Evolutionary conservation across 2,797 vertebrate species (phyloP).

Genomic region (Hozukius guyotensis): DNA sequence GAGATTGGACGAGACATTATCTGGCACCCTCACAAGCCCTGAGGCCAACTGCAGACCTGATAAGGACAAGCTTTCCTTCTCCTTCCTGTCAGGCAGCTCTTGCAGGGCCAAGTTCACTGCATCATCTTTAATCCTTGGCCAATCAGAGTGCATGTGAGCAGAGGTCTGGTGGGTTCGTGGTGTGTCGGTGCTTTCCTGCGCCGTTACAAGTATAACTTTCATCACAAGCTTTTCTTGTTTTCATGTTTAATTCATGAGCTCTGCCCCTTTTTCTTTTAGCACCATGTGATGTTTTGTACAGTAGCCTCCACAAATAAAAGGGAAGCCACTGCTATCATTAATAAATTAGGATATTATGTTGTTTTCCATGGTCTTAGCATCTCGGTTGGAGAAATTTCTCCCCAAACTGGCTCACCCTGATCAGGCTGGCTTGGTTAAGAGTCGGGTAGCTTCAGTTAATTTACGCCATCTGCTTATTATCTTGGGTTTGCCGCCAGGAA

Average conservation of each 20-base stretch:
- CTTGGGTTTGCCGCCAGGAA: neutral
- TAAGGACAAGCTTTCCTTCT: slow-evolving; percentile 65
- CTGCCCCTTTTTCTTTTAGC: slow-evolving; percentile 1
- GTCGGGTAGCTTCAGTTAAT: neutral
- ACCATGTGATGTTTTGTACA: slow-evolving; percentile 23
- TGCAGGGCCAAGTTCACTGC: slow-evolving; percentile 46
- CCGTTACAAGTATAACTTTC: slow-evolving; percentile 42
- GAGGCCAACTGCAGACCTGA: slow-evolving; percentile 65
- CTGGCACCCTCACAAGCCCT: slow-evolving; percentile 66
- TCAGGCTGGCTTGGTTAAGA: neutral
- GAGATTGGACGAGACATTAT: slow-evolving; percentile 70
- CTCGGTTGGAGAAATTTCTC: neutral
- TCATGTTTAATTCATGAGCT: slow-evolving; percentile 30
- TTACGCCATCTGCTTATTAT: neutral
- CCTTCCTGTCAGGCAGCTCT: slow-evolving; percentile 56
- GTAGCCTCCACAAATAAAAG: slow-evolving; percentile 17
- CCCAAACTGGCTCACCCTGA: neutral
- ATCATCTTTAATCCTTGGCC: slow-evolving; percentile 53
- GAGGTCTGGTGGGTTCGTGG: slow-evolving; percentile 26
- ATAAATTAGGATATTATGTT: neutral
- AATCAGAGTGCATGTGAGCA: slow-evolving; percentile 44
- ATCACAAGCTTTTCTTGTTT: slow-evolving; percentile 32
- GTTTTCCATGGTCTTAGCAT: neutral
- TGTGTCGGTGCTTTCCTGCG: slow-evolving; percentile 26
- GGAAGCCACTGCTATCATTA: neutral